Conservation (phyloP, 2,113 vertebrate genomes). For the Synchiropus splendidus region DNA sequence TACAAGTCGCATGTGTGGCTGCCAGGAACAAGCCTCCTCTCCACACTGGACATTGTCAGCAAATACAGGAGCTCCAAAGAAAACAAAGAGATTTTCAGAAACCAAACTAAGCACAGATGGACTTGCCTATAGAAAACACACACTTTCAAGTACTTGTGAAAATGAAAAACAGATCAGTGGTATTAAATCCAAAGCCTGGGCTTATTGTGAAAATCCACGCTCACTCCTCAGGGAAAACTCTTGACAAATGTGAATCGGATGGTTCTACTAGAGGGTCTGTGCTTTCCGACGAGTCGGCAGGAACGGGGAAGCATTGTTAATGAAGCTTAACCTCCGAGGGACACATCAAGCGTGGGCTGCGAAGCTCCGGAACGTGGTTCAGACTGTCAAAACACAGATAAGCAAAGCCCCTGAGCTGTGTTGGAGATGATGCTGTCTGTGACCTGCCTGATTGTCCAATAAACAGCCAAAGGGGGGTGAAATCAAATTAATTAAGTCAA, state of each 20-base stretch:
- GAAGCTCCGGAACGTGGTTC: constrained; percentile 27
- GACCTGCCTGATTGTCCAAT: constrained; percentile 23
- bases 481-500: constrained; percentile 54
- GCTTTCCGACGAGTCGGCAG: constrained; percentile 1
- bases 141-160: too few species aligned
- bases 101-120: too few species aligned
- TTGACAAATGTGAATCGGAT: constrained; percentile 15
- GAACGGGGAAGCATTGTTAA: constrained; percentile 17
- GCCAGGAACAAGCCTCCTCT: too few species aligned
- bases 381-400: constrained; percentile 36
- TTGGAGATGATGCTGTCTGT: constrained; percentile 13
- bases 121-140: too few species aligned
- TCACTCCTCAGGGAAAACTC: not conserved
- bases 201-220: too few species aligned
- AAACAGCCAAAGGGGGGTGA: constrained; percentile 31
- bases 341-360: constrained; percentile 15
- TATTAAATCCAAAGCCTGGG: too few species aligned
- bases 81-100: too few species aligned
- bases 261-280: constrained; percentile 11
- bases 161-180: too few species aligned
- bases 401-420: constrained; percentile 21
- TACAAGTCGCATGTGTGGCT: too few species aligned
- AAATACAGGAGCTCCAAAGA: too few species aligned
- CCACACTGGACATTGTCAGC: too few species aligned
- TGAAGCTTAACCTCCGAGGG: constrained; percentile 22